These are phyloP conservation scores for Meriones unguiculatus DNA, from an alignment of 2,113 vertebrate genomes.

Conservation along the genomic window DNA sequence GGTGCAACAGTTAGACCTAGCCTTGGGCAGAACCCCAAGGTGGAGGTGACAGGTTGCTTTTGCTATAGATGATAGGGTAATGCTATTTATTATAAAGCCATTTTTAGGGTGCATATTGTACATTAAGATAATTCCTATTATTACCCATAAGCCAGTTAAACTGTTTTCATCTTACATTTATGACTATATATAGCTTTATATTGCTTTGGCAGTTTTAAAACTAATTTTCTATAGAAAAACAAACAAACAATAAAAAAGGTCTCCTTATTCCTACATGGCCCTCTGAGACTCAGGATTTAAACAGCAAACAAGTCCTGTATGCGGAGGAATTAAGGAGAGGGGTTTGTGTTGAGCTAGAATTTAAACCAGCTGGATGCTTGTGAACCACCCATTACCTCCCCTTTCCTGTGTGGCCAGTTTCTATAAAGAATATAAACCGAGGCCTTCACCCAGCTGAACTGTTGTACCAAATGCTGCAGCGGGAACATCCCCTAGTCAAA, in stretches of 20 bases:
- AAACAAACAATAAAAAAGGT: neutral
- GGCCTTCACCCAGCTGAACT: neutral
- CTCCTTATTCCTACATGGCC: neutral
- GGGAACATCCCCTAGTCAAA: constrained; percentile 12
- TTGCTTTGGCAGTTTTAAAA: constrained; percentile 13
- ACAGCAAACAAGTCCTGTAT: constrained; percentile 39
- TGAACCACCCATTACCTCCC: neutral
- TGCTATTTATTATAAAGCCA: neutral
- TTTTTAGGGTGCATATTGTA: constrained; percentile 24
- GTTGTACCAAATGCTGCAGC: neutral
- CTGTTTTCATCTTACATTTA: constrained; percentile 4
- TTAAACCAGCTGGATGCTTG: constrained; percentile 19
- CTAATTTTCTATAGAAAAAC: neutral
- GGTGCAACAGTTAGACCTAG: neutral
- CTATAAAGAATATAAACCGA: constrained; percentile 10
- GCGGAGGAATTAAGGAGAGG: constrained; percentile 9
- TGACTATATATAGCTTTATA: neutral
- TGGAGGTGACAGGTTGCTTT: neutral
- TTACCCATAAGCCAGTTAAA: constrained; percentile 31
- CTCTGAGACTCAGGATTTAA: constrained; percentile 27
- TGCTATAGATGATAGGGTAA: neutral
- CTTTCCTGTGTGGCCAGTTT: constrained; percentile 31
- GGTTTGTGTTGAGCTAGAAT: neutral
- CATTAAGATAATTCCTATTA: constrained; percentile 51
- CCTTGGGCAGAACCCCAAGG: neutral